Base-by-base conservation (phyloP, 2,797 vertebrate species). In the Centropyge bicolor region DNA sequence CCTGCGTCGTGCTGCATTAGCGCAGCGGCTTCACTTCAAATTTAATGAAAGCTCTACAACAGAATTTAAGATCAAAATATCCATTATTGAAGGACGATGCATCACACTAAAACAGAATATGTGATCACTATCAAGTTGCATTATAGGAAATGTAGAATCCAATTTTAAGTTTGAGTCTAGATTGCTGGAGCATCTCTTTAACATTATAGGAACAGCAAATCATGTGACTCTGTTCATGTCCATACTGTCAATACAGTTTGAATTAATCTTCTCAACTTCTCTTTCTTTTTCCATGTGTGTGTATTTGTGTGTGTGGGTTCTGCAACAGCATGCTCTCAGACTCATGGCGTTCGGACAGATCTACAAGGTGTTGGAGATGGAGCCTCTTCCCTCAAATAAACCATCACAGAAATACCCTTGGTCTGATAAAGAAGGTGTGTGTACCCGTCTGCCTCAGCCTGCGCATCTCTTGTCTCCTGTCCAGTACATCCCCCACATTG, bases 361-460 rank as follows among this genome's bases (percentile, higher is more conserved):
- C 93, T 98, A 97, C 93, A 99, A 98, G 92, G 97, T 99, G 84
- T 90, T 99, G 93, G 98, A 98, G 90, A 99, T 99, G 98, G 98
- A 99, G 65, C 97, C 98, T 65, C 97, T 99, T 74, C 98, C 98
- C 72, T 98, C 97, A 90, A 98, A 96, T 95, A 99, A 99, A 92
- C 97, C 97, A 66, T 97, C 97, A 90, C 98, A 99, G 94, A 99
- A 98, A 94, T 99, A 97, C 87, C 96, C 97, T 31, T 98, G 98
- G 98, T 95, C 95, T 90, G 98, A 99, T 85, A 99, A 97, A 97
- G 98, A 99, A 96, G 98, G 98, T 94, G 57, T 38, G 86, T 76
- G 61, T 38, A 16, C 51, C 24, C 54, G 35, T 57, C 61, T 54
- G 31, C 78, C 73, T 69, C 54, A 48, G 8, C 45, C 55, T 70